Base-by-base conservation (phyloP, 2,113 vertebrate genomes). In the Brachyhypopomus gauderio region DNA sequence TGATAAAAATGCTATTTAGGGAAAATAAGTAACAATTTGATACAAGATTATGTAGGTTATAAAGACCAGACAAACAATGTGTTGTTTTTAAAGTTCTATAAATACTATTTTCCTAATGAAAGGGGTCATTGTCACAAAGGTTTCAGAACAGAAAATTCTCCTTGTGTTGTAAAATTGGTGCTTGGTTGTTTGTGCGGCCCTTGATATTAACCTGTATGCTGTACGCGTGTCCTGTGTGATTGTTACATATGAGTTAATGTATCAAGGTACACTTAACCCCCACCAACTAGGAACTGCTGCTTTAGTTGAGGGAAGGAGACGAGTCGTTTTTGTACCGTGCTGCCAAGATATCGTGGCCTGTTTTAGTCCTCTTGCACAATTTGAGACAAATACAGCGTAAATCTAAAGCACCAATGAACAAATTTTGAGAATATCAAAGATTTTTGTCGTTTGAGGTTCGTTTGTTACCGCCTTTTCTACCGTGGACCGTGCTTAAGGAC, bases 161-260 rank as follows among this genome's bases (percentile, higher is more conserved):
- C 85, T 75, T 79, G 85, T 75, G 48, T 80, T 89, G 87, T 85
- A 82, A 88, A 88, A 83, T 80, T 71, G 84, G 84, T 90, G 89
- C 89, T 90, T 89, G 89, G 86, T 75, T 86, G 72, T 85, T 83
- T 70, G 85, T 88, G 87, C 85, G 86, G 88, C 83, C 79, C 76
- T 84, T 60, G 77, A 79, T 85, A 85, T 82, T 34, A 79, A 85
- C 36, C 83, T 88, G 79, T 80, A 71, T 80, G 75, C 80, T 85
- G 78, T 85, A 78, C 55, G 86, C 86, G 83, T 85, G 80, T 87
- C 78, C 81, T 83, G 70, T 85, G 80, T 78, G 77, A 79, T 78
- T 78, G 83, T 85, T 80, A 58, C 73, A 34, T 80, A 75, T 62
- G 72, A 85, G 75, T 71, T 72, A 67, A 78, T 62, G 58, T 81